A percentile compares a stretch with the other conserved stretches of the same genome.
Evolutionary conservation across 2,113 vertebrate species (phyloP).

Genomic region (Austrofundulus limnaeus): DNA sequence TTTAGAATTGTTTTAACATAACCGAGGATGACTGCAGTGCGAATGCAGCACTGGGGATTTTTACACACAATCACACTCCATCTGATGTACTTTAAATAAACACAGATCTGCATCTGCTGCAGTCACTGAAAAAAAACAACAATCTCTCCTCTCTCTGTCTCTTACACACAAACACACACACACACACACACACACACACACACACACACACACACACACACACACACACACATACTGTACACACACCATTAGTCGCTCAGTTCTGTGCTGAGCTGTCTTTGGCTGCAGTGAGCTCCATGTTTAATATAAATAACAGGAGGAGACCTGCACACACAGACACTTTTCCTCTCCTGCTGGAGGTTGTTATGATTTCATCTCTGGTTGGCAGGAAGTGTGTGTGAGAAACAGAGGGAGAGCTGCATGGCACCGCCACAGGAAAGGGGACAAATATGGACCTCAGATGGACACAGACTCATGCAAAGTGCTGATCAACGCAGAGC

Average conservation of each 20-base stretch:
- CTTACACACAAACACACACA: conserved; percentile 5
- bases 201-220: too few species aligned
- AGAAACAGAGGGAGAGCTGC: conserved; percentile 59
- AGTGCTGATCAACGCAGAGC: conserved; percentile 46
- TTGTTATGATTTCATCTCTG: conserved; percentile 42
- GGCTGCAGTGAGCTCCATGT: conserved; percentile 24
- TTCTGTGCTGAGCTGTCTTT: conserved; percentile 33
- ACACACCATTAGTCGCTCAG: background rate
- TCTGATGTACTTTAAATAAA: conserved; percentile 58
- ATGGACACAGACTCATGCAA: conserved; percentile 19
- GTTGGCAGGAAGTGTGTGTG: conserved; percentile 57
- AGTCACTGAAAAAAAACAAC: conserved; percentile 36
- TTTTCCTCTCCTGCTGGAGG: conserved; percentile 60
- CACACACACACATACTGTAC: too few species aligned
- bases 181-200: conserved; percentile 7
- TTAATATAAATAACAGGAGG: conserved; percentile 63
- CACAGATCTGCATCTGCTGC: conserved; percentile 56
- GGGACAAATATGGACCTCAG: conserved; percentile 55
- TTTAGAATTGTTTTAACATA: conserved; percentile 23
- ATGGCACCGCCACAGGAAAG: conserved; percentile 45
- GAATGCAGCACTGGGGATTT: conserved; percentile 34
- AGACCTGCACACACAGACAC: conserved; percentile 36
- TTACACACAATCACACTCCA: conserved; percentile 41
- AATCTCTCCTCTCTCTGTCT: background rate
- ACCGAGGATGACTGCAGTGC: conserved; percentile 9